Percentiles rank a stretch among this genome's conserved stretches.
These are phyloP conservation scores for Tetranychus urticae DNA, from an alignment of 1,140 invertebrate genomes.

Conservation along the genomic window DNA sequence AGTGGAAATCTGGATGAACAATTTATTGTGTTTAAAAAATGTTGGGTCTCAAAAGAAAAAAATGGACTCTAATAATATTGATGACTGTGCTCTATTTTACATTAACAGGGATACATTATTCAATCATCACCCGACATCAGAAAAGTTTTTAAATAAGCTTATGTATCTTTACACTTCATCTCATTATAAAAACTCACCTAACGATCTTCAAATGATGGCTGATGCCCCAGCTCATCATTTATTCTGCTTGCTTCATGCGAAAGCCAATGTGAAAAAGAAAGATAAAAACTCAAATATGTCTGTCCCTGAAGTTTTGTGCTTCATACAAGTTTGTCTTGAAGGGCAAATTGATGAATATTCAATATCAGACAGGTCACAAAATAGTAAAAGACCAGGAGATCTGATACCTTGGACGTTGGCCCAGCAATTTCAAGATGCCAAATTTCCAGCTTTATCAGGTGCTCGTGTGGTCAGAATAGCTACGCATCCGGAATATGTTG, in stretches of 20 bases:
- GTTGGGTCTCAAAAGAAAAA: too few species aligned
- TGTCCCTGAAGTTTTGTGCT: slow-evolving; percentile 65
- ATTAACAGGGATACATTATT: slow-evolving; percentile 72
- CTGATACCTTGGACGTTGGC: slow-evolving; percentile 94
- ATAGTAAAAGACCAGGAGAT: slow-evolving; percentile 79
- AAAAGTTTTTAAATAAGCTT: slow-evolving; percentile 71
- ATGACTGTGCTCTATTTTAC: slow-evolving; percentile 53
- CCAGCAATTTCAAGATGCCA: slow-evolving; percentile 79
- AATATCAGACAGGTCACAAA: slow-evolving; percentile 46
- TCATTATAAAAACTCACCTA: slow-evolving; percentile 97
- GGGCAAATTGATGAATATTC: slow-evolving; percentile 66
- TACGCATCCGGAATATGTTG: slow-evolving; percentile 91
- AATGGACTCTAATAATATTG: slow-evolving; percentile 24
- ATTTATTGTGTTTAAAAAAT: slow-evolving; percentile 77
- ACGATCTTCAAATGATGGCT: slow-evolving; percentile 94
- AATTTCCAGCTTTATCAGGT: slow-evolving; percentile 73
- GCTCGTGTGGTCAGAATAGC: slow-evolving; percentile 83
- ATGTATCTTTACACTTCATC: slow-evolving; percentile 86
- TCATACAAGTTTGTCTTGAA: slow-evolving; percentile 58
- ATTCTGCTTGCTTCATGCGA: slow-evolving; percentile 76
- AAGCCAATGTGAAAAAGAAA: slow-evolving; percentile 29
- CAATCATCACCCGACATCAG: slow-evolving; percentile 86
- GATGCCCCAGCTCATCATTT: slow-evolving; percentile 95
- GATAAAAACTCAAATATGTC: neutral
- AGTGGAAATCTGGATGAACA: slow-evolving; percentile 75